Percentiles rank a stretch among this genome's conserved stretches.
Conservation (phyloP, 2,113 vertebrate species). For the Syngnathoides biaculeatus region DNA sequence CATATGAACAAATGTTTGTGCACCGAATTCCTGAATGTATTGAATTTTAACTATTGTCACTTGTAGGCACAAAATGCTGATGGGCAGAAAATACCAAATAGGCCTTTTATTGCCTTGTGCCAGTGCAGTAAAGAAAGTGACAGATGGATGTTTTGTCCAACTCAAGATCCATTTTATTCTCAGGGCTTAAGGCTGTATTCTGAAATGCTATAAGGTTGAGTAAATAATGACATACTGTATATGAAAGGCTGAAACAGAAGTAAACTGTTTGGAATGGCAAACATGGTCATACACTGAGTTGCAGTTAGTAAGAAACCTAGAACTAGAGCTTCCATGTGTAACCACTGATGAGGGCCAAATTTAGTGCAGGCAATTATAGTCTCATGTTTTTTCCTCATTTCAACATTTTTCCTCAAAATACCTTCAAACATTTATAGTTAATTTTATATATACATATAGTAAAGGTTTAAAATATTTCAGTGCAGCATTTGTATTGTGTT, state of each 20-base stretch:
- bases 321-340: too few species aligned
- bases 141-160: slow-evolving; percentile 59
- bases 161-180: slow-evolving; percentile 60
- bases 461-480: too few species aligned
- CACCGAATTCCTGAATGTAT: slow-evolving; percentile 61
- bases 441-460: too few species aligned
- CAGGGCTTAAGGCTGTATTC: slow-evolving; percentile 48
- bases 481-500: too few species aligned
- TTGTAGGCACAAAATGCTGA: slow-evolving; percentile 52
- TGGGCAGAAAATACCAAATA: slow-evolving; percentile 65
- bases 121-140: slow-evolving; percentile 50
- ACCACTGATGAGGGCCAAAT: not conserved
- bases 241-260: too few species aligned
- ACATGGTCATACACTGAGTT: not conserved
- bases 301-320: not conserved
- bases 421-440: too few species aligned
- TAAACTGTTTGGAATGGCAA: not conserved
- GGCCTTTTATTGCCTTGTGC: slow-evolving; percentile 62
- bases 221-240: too few species aligned
- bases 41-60: slow-evolving; percentile 54
- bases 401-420: too few species aligned
- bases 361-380: too few species aligned
- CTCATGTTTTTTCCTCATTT: too few species aligned
- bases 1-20: slow-evolving; percentile 53
- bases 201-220: slow-evolving; percentile 28